A percentile compares a stretch with the other conserved stretches of the same genome.
Evolutionary conservation across 2,888 invertebrate genomes (phyloP).

Genomic region (Tridacna gigas): DNA sequence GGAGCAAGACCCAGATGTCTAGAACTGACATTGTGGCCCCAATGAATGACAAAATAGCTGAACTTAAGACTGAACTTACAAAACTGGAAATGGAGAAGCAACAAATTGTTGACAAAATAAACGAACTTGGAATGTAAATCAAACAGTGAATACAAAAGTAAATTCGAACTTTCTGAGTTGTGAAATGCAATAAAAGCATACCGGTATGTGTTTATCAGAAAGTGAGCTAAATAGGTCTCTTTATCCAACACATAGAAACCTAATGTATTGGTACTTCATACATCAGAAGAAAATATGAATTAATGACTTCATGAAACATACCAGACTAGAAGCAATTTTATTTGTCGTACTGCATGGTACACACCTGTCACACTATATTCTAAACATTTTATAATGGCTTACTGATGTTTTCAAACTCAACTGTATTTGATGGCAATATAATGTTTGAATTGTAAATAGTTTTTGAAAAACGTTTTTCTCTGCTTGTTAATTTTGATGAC

Average conservation of each 20-base stretch:
- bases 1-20: slow-evolving; percentile 38
- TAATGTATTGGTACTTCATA: neutral
- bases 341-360: neutral
- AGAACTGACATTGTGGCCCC: slow-evolving; percentile 52
- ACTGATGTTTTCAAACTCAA: neutral
- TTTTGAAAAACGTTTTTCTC: neutral
- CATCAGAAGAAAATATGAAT: neutral
- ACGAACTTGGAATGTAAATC: slow-evolving; percentile 15
- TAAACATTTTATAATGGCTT: neutral
- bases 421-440: neutral
- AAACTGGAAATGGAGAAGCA: slow-evolving; percentile 73
- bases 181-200: neutral
- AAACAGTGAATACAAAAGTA: neutral
- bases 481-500: neutral
- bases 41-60: slow-evolving; percentile 59
- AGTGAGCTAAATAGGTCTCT: neutral
- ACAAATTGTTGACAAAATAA: slow-evolving; percentile 68
- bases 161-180: neutral
- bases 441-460: neutral
- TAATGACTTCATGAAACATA: neutral
- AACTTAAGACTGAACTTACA: slow-evolving; percentile 64
- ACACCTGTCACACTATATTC: neutral
- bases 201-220: neutral
- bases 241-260: neutral
- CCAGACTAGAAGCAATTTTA: neutral